Percentiles rank a stretch among this genome's conserved stretches.
phyloP scores from a whole-genome alignment of 2,797 vertebrate species.

The Falco biarmicus region DNA sequence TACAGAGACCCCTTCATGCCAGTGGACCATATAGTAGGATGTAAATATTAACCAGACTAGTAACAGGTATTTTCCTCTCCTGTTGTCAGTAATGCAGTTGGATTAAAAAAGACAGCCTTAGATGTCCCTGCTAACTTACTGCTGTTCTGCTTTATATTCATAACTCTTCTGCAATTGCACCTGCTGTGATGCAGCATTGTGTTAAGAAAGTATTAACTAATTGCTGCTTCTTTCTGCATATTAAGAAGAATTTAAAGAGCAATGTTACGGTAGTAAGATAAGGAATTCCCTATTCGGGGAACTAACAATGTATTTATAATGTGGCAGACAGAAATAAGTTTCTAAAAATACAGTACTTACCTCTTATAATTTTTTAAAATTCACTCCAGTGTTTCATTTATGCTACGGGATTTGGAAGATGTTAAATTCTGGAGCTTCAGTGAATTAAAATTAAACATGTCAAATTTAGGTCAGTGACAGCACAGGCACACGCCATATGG shows the following conservation, averaged over 20 bases:
- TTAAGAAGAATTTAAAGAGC: constrained; percentile 59
- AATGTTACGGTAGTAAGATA: constrained; percentile 6
- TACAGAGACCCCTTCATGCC: not conserved
- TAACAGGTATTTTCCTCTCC: not conserved
- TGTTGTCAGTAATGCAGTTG: constrained; percentile 28
- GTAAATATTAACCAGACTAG: not conserved
- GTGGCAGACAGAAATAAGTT: not conserved
- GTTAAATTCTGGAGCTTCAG: not conserved
- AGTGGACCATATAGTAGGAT: not conserved
- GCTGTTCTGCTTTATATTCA: constrained; percentile 69
- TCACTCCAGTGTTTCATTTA: not conserved
- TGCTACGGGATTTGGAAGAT: not conserved
- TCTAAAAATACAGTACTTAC: not conserved
- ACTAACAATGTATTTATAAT: constrained; percentile 14
- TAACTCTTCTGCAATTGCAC: constrained; percentile 64
- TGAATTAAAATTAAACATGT: not conserved
- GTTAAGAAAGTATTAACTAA: constrained; percentile 61
- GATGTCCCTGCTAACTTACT: not conserved
- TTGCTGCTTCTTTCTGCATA: constrained; percentile 37
- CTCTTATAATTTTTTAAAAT: not conserved
- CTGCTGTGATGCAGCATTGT: constrained; percentile 67
- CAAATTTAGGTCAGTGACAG: not conserved
- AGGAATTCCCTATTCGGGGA: constrained; percentile 35
- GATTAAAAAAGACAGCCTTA: constrained; percentile 54
- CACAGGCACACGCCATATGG: not conserved